Conservation (phyloP, 2,888 invertebrate species). For the Drosophila trichaetosa region DNA sequence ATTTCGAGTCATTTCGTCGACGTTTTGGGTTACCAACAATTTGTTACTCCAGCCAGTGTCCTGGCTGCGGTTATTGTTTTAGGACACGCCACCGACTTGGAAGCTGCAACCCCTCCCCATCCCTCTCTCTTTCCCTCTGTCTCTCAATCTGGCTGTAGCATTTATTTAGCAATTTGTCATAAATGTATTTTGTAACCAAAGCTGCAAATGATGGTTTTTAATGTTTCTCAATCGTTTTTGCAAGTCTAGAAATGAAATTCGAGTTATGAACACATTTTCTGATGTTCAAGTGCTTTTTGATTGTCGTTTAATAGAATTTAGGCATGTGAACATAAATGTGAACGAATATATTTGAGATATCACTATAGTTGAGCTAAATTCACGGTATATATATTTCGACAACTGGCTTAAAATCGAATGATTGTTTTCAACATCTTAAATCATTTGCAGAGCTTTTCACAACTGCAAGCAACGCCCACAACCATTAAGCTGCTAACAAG, state of each 20-base stretch:
- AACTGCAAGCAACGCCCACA: background rate
- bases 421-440: conserved; percentile 17
- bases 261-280: conserved; percentile 46
- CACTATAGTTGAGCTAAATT: background rate
- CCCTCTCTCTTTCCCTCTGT: background rate
- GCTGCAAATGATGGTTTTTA: conserved; percentile 77
- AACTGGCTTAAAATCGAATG: background rate
- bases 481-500: conserved; percentile 42
- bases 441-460: conserved; percentile 26
- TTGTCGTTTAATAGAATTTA: conserved; percentile 22
- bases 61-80: conserved; percentile 60
- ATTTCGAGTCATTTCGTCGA: conserved; percentile 58
- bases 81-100: conserved; percentile 23
- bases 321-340: background rate
- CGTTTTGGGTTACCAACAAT: conserved; percentile 71
- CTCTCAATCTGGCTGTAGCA: conserved; percentile 28
- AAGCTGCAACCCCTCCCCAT: background rate
- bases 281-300: conserved; percentile 60
- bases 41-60: conserved; percentile 26
- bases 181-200: conserved; percentile 78
- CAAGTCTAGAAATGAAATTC: conserved; percentile 56
- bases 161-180: conserved; percentile 80
- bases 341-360: background rate
- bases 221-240: conserved; percentile 67
- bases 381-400: background rate